Percentiles rank a stretch among this genome's conserved stretches.
Evolutionary conservation across 2,888 invertebrate species (phyloP).

Genomic region (Agonopterix subpropinquella): DNA sequence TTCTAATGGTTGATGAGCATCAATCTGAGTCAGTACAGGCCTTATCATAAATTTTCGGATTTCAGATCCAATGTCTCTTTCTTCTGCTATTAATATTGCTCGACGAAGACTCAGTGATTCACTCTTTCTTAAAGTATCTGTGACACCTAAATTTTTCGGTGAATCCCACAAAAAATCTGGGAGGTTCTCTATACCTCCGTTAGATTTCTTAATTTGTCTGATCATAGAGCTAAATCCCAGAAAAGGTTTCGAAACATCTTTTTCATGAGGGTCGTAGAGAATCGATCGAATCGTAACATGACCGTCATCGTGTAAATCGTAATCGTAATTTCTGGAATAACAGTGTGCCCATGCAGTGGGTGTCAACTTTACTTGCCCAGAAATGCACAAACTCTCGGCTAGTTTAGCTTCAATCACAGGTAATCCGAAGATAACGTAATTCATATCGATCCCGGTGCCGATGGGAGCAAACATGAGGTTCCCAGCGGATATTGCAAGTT

Average conservation of each 20-base stretch:
- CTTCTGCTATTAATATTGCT: constrained; percentile 56
- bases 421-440: constrained; percentile 70
- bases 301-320: constrained; percentile 45
- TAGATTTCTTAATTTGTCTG: constrained; percentile 48
- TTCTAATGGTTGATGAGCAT: constrained; percentile 76
- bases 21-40: constrained; percentile 72
- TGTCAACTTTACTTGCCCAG: constrained; percentile 73
- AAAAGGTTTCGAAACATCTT: constrained; percentile 57
- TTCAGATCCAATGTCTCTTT: constrained; percentile 60
- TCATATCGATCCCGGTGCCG: constrained; percentile 67
- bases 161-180: constrained; percentile 45
- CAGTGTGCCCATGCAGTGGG: constrained; percentile 75
- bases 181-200: constrained; percentile 44
- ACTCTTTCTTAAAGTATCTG: constrained; percentile 33
- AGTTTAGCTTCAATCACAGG: constrained; percentile 71
- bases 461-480: constrained; percentile 73
- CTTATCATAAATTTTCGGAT: constrained; percentile 75
- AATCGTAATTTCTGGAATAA: constrained; percentile 66
- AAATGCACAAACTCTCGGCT: constrained; percentile 64
- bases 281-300: constrained; percentile 66
- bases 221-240: constrained; percentile 49
- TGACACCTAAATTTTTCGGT: constrained; percentile 25
- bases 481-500: constrained; percentile 75
- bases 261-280: constrained; percentile 57
- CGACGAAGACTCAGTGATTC: constrained; percentile 55